Base-by-base conservation (phyloP, 2,888 invertebrate species). In the Pycnomerus fuliginosus region DNA sequence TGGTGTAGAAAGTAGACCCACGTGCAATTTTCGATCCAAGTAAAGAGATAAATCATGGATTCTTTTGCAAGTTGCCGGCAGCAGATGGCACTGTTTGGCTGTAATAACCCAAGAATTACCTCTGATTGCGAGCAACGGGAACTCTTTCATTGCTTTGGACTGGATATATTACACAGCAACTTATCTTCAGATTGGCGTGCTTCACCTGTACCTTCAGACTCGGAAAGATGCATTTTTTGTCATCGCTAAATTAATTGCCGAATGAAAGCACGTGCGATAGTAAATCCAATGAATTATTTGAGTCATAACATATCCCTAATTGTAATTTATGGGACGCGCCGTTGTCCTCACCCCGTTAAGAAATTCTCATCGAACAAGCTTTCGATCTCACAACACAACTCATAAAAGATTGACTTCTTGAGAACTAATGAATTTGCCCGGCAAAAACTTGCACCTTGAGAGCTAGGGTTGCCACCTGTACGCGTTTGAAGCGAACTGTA, bases 91-190 rank as follows among this genome's bases (percentile, higher is more conserved):
- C 39, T 39, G 31, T 17, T 32, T 22, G 28, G 12, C 36, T 24
- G 28, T 41, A 34, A 41, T 41, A 28, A 41, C 27, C 23, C 24
- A 17, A n/a, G 36, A 43, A 43, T 43, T 36, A 43, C 36, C 31
- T 30, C 36, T 43, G 36, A 36, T 43, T 43, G 36, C 43, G 25
- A 43, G 31, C 43, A 43, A 43, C 43, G 43, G 43, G 30, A 43
- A 41, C 41, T 28, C 27, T 32, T 37, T 16, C 36, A 13, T 37
- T 32, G 16, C 32, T 24, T 17, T 10, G 10, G 10, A 25, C 24
- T 11, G 10, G 13, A 23, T 16, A 25, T 32, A 39, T 39, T 39
- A 41, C 33, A 34, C 41, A 34, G 41, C 41, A 34, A 41, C 34
- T 41, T 41, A 41, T 41, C 41, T 41, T 28, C 11, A 14, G n/a